Evolutionary conservation across 2,888 invertebrate genomes (phyloP), one percentile per base, ranked within the genome.

Genomic region (Anthophora plumipes): DNA sequence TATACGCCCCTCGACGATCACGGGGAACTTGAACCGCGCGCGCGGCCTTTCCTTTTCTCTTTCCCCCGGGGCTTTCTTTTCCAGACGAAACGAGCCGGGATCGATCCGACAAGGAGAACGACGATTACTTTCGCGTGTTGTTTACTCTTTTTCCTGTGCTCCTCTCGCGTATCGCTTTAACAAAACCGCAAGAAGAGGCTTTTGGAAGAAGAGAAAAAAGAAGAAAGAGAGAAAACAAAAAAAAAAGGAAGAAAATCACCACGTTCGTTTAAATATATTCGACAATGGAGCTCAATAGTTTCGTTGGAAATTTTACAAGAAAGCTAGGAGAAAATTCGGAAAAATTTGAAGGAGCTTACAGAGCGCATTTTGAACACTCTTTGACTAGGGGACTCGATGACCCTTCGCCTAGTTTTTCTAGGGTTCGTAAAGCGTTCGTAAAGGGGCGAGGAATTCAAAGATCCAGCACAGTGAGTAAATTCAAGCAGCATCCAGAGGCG

Each of bases 401-500:
- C 71, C 43, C 61, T 67, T 60, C 73, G 60, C 31, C 31, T 31
- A 31, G 31, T 31, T 31, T 31, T 31, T 31, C 31, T 31, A 31
- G 31, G 31, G 54, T 68, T 52, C 68, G 63, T 61, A 48, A 55
- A 74, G 43, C 66, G 41, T 43, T 54, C 60, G 8, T 31, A 70
- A 79, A 50, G 57, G 37, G 31, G 20, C 55, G 61, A 61, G 25
- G 46, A 76, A 69, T 69, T 12, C 50, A 25, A 77, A 67, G 77
- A 77, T 67, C 52, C 31, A 22, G 69, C 46, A 22, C 54, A 22
- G 63, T 55, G 64, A 79, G 76, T 67, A 71, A 80, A 80, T 77
- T 80, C 57, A 39, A 72, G 67, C 72, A 63, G 73, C 75, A 57
- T 80, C 64, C 64, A 69, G 72, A 48, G 25, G 71, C 71, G 41